Evolutionary conservation across 2,888 invertebrate species (phyloP), one percentile per base, ranked within the genome.

Genomic region (Drosophila bunnanda): DNA sequence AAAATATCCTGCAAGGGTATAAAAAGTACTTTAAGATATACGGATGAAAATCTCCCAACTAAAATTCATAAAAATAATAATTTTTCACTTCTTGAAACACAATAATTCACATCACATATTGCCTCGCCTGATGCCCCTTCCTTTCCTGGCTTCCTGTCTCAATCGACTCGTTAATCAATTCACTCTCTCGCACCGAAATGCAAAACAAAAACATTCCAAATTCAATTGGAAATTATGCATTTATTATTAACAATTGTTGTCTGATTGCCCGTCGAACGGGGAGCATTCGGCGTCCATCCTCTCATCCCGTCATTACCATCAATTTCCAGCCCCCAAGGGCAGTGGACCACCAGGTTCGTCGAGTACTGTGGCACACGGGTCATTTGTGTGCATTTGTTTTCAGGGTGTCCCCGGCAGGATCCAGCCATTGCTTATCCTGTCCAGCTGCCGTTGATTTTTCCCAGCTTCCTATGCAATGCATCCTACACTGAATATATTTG

Each of bases 211-310:
- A 85, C 78, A 85, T 87, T 80, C 74, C 60, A 82, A 87, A 87
- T 86, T 75, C 89, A 89, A 86, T 89, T 82, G 86, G 77, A 86
- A 86, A 89, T 89, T 89, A 89, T 89, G 88, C 86, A 86, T 88
- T 89, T 86, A 83, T 82, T 88, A 83, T 86, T 84, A 82, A 82
- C 89, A 87, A 88, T 89, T 88, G 88, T 79, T 79, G 86, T 76
- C 81, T 85, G 85, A 85, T 85, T 85, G 85, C 88, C 65, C 50
- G 62, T 59, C 67, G 58, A 65, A 61, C 48, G 17, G 41, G 52
- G 41, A 60, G 53, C 32, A 13, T 4, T 15, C 22, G 22, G 22
- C 43, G 13, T 43, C 13, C 50, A 32, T 32, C 32, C 38, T 25
- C 12, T 41, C 41, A 48, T 34, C 64, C 62, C 34, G 54, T 48